A percentile compares a stretch with the other conserved stretches of the same genome.
phyloP scores from a whole-genome alignment of 2,888 invertebrate genomes.

The Seladonia tumulorum region DNA sequence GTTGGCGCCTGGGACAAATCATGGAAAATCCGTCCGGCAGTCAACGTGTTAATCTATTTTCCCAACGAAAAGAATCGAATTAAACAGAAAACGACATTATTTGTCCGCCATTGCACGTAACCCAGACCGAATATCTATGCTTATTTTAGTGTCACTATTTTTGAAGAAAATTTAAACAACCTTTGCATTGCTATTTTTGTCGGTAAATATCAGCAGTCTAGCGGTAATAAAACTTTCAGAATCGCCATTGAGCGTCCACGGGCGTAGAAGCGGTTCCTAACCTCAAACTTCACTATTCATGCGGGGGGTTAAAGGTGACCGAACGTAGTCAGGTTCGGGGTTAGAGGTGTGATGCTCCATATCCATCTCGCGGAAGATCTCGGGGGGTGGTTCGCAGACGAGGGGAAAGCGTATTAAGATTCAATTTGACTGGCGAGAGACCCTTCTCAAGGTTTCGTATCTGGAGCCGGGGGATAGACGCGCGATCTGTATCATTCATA shows the following conservation, averaged over 20 bases:
- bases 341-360: neutral
- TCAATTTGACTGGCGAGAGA: slow-evolving; percentile 61
- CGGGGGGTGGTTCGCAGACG: slow-evolving; percentile 34
- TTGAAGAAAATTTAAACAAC: too few species aligned
- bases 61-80: too few species aligned
- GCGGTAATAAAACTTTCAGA: neutral
- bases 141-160: too few species aligned
- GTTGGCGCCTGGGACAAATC: too few species aligned
- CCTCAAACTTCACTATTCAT: neutral
- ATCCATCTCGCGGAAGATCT: neutral
- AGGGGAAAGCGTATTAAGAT: slow-evolving; percentile 59
- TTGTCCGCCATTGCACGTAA: too few species aligned
- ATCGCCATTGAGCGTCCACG: neutral
- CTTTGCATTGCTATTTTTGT: too few species aligned
- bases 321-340: neutral
- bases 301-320: neutral
- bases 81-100: too few species aligned
- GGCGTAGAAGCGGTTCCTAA: neutral
- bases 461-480: slow-evolving; percentile 32
- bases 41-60: too few species aligned
- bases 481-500: slow-evolving; percentile 44
- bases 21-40: too few species aligned
- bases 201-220: too few species aligned
- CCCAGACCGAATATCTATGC: too few species aligned
- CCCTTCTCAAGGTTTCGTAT: slow-evolving; percentile 23